phyloP scores from a whole-genome alignment of 2,888 invertebrate species.

The Lithophane ornitopus region DNA sequence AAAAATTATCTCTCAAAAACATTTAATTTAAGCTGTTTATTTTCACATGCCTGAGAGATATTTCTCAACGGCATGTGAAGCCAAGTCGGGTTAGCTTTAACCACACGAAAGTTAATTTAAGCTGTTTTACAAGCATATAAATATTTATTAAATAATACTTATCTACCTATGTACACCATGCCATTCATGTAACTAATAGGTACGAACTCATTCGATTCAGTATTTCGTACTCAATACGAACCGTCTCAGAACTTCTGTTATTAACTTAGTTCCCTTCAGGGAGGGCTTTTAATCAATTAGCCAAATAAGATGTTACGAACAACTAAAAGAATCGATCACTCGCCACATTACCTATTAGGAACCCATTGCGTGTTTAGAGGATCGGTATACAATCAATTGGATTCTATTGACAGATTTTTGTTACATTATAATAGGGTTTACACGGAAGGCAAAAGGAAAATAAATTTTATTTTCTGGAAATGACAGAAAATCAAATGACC shows the following conservation, averaged over 20 bases:
- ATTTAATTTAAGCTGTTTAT: background rate
- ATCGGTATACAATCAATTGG: constrained; percentile 19
- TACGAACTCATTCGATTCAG: background rate
- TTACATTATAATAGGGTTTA: constrained; percentile 7
- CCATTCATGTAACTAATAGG: background rate
- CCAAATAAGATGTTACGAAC: constrained; percentile 31
- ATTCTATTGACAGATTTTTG: constrained; percentile 33
- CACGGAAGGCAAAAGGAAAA: background rate
- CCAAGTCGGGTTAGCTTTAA: no score
- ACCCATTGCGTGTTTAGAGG: constrained; percentile 4
- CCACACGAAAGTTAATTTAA: background rate
- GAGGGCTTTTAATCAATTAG: constrained; percentile 55
- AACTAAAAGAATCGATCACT: constrained; percentile 45
- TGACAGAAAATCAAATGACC: background rate
- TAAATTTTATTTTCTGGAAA: background rate
- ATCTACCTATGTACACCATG: background rate
- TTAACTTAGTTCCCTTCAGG: constrained; percentile 40
- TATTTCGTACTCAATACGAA: constrained; percentile 23
- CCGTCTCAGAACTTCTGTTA: constrained; percentile 33
- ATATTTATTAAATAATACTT: background rate
- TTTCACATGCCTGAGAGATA: no score
- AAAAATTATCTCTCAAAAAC: background rate
- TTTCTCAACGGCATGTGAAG: no score
- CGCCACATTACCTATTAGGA: constrained; percentile 26
- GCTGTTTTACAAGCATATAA: background rate